Evolutionary conservation across 2,888 invertebrate species (phyloP).

Genomic region (Pemphredon lugubris): DNA sequence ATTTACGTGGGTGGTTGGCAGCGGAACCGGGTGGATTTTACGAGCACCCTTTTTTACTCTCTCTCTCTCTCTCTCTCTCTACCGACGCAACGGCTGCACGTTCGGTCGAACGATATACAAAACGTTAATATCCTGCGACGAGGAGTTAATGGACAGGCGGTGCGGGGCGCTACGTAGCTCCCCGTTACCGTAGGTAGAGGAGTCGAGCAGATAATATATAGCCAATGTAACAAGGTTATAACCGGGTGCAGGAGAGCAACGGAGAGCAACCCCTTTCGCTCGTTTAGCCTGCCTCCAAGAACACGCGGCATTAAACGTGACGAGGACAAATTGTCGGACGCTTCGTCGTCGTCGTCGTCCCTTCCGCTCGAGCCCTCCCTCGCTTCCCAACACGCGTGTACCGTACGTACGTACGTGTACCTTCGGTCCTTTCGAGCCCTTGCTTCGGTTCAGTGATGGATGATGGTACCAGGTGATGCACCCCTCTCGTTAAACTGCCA

Average conservation of each 20-base stretch:
- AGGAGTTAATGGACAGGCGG: constrained; percentile 72
- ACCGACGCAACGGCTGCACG: constrained; percentile 13
- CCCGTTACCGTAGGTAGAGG: constrained; percentile 41
- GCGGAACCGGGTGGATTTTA: constrained; percentile 68
- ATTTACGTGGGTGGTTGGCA: constrained; percentile 22
- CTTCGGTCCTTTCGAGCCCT: background rate
- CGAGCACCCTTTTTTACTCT: no score
- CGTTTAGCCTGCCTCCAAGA: constrained; percentile 47
- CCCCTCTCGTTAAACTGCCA: constrained; percentile 56
- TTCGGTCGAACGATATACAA: constrained; percentile 56
- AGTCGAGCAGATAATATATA: constrained; percentile 58
- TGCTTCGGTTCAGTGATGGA: constrained; percentile 70
- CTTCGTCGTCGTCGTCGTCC: constrained; percentile 56
- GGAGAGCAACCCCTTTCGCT: constrained; percentile 59
- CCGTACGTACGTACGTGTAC: background rate
- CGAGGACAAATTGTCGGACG: constrained; percentile 72
- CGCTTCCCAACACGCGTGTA: constrained; percentile 29
- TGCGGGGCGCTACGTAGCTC: constrained; percentile 36
- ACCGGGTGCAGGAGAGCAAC: constrained; percentile 39
- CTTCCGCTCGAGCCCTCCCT: constrained; percentile 63
- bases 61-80: constrained; percentile 44
- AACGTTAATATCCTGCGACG: constrained; percentile 72
- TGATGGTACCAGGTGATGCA: constrained; percentile 76
- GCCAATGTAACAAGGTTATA: constrained; percentile 64
- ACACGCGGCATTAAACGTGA: constrained; percentile 64